A percentile compares a stretch with the other conserved stretches of the same genome.
Conservation (phyloP, 2,797 vertebrate genomes). For the Galago senegalensis region DNA sequence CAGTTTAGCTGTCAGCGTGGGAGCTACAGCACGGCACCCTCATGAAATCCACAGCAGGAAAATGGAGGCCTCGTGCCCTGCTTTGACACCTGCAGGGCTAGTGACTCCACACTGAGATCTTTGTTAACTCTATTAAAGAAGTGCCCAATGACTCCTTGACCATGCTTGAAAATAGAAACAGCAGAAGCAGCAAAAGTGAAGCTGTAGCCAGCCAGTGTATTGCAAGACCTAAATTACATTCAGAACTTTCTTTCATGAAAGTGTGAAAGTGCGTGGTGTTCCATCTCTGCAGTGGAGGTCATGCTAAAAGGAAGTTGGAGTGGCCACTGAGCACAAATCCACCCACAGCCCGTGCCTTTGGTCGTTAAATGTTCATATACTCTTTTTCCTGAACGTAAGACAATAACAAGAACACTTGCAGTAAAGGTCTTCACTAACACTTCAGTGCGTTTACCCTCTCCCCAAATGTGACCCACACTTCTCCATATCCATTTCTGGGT, state of each 20-base stretch:
- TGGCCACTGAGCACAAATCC: too few species aligned
- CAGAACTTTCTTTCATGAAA: conserved; percentile 36
- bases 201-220: not conserved
- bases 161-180: not conserved
- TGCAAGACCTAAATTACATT: not conserved
- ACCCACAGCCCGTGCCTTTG: not conserved
- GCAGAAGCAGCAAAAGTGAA: not conserved
- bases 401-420: not conserved
- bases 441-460: not conserved
- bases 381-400: not conserved
- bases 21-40: not conserved
- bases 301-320: not conserved
- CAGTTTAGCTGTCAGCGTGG: not conserved
- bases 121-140: not conserved
- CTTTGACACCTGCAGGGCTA: not conserved
- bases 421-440: not conserved
- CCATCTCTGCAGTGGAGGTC: not conserved
- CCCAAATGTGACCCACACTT: not conserved
- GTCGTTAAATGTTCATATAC: not conserved
- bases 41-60: not conserved
- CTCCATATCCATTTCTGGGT: not conserved
- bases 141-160: not conserved
- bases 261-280: not conserved
- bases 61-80: not conserved
- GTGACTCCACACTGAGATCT: not conserved